A percentile compares a stretch with the other conserved stretches of the same genome.
Conservation (phyloP, 1,140 invertebrate genomes). For the Stenopsyche tienmushanensis region DNA sequence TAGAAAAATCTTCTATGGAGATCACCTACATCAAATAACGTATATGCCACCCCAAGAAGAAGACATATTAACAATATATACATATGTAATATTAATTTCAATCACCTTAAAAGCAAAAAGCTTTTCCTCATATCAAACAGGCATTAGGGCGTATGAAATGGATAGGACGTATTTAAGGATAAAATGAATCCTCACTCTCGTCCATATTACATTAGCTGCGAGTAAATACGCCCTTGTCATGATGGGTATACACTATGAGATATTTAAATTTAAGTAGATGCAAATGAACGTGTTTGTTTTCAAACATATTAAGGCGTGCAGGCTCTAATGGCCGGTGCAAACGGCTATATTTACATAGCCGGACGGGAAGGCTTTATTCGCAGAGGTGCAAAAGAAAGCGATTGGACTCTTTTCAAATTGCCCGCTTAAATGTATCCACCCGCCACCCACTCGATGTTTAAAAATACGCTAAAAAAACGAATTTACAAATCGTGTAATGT, state of each 20-base stretch:
- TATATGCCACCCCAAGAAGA: neutral
- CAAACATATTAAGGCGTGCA: conserved; percentile 40
- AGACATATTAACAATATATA: neutral
- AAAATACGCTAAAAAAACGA: neutral
- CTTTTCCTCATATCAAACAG: neutral
- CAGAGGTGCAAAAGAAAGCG: conserved; percentile 7
- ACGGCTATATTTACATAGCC: conserved; percentile 37
- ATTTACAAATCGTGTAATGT: neutral
- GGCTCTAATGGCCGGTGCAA: conserved; percentile 37
- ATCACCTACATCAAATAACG: no score
- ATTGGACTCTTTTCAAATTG: no score
- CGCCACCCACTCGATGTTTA: no score
- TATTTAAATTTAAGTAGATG: conserved; percentile 41
- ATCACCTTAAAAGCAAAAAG: no score
- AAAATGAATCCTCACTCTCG: no score
- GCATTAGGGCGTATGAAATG: conserved; percentile 2
- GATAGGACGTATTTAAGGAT: neutral
- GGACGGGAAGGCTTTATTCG: conserved; percentile 19
- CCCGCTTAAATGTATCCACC: no score
- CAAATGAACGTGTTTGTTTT: conserved; percentile 41
- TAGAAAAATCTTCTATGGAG: no score
- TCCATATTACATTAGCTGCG: no score
- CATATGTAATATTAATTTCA: no score
- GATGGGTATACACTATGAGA: no score
- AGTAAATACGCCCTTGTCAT: neutral